Evolutionary conservation across 2,888 invertebrate genomes (phyloP), one percentile per base, ranked within the genome.

Genomic region (Philaethria dido): DNA sequence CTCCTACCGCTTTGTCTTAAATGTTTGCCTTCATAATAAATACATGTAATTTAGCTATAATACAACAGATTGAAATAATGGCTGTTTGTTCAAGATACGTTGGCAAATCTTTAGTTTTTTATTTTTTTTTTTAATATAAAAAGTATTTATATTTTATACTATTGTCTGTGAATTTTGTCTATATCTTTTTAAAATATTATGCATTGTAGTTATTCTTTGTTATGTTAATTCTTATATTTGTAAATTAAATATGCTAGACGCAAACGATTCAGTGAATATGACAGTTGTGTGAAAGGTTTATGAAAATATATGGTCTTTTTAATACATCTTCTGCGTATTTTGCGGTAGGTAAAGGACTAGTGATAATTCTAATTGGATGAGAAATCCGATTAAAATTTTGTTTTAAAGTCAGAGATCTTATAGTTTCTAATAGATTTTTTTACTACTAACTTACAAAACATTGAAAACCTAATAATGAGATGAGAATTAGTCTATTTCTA

Each of bases 21-120:
- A 84, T 86, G 85, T 88, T 87, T 88, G 82, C 83, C 78, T 83
- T 82, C 76, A 77, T 84, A 84, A 78, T 84, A 88, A 88, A 88
- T 84, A 86, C 84, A 78, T 72, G 69, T 70, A 69, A 74, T 71
- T 71, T 70, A 62, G 45, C n/a, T 60, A 61, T 63, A 62, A 60
- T 48, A 64, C 55, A 62, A 33, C 20, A 60, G 33, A 60, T 47
- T 14, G 11, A 18, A 60, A 14, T 25, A 47, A 45, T n/a, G 29
- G 18, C 18, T 57, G 47, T 45, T 33, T 47, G 33, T 47, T 33
- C 45, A 18, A 45, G n/a, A 29, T 29, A 39, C 9, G 18, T 16
- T 11, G 42, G 18, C 0, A 33, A 14, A 57, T 45, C 16, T 29
- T 29, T 44, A 44, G 8, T n/a, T 16, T 47, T 16, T 57, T 57